Evolutionary conservation across 2,797 vertebrate genomes (phyloP), one percentile per base, ranked within the genome.

Genomic region (Phoxinus dragarum): DNA sequence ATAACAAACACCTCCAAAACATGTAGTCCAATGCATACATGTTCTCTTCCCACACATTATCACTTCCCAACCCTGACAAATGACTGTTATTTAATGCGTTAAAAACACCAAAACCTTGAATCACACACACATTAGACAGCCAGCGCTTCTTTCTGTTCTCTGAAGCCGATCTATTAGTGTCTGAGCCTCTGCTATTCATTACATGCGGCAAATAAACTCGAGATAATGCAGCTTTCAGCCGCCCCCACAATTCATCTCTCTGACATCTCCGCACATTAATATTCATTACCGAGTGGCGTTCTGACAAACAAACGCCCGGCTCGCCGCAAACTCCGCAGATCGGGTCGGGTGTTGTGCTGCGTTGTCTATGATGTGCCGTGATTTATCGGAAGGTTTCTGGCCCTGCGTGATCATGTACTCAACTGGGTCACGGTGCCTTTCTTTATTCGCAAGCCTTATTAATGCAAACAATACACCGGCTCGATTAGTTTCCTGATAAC

Each of bases 241-340:
- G 88, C 93, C 94, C 95, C 89, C 91, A 88, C 94, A 95, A 96
- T 97, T 97, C 95, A 94, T 95, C 96, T 94, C 90, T 93, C 94
- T 96, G 95, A 96, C 1, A 71, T 90, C 90, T 93, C 91, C 92
- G 90, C 91, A 67, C 94, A 96, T 97, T 97, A 96, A 96, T 96
- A 97, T 97, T 97, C 94, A 96, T 96, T 95, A 95, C 81, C 90
- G 91, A 90, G 91, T 84, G 90, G 86, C 91, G 92, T 91, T 93
- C 91, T 92, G 93, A 94, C 92, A 93, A 94, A 92, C 84, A 84
- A 86, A 91, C 87, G 11, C 91, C 90, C 84, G 88, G 44, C 88
- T 34, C 73, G 23, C 87, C 17, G 82, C 27, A 87, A 88, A 91
- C 84, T 47, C 23, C 72, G 90, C 84, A 86, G 83, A 87, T 23